Evolutionary conservation across 2,113 vertebrate genomes (phyloP).

Genomic region (Spermophilus dauricus): DNA sequence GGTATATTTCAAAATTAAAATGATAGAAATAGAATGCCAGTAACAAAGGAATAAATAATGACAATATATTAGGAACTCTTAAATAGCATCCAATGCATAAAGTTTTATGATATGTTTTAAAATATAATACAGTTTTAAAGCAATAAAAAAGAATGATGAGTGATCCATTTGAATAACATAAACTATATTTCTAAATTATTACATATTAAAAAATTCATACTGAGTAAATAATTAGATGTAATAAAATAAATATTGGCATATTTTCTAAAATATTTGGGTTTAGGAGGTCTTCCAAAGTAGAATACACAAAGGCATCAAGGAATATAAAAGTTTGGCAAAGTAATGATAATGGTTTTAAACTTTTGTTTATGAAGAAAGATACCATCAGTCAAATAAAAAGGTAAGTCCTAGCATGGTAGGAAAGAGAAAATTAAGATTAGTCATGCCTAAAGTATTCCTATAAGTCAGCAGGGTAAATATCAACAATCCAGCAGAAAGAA

Average conservation of each 20-base stretch:
- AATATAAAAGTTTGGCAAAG: not conserved
- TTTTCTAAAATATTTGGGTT: not conserved
- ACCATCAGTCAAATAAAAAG: not conserved
- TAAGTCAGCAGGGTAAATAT: not conserved
- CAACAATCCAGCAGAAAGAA: not conserved
- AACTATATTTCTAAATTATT: too few relatives aligned
- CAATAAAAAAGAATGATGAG: too few relatives aligned
- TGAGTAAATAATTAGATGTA: not conserved
- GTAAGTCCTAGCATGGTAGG: not conserved
- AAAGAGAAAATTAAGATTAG: not conserved
- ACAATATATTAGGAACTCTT: too few relatives aligned
- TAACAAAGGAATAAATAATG: too few relatives aligned
- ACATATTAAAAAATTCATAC: not conserved
- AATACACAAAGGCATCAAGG: not conserved
- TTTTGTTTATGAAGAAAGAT: not conserved
- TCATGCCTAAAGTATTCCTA: not conserved
- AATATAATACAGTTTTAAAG: not conserved
- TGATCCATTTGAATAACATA: too few relatives aligned
- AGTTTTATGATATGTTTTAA: not conserved
- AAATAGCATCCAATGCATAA: too few relatives aligned
- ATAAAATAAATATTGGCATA: not conserved
- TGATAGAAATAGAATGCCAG: too few relatives aligned
- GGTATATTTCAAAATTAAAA: too few relatives aligned
- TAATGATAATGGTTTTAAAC: not conserved
- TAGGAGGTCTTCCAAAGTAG: not conserved